A percentile compares a stretch with the other conserved stretches of the same genome.
These are phyloP conservation scores for Timema podura DNA, from an alignment of 2,888 invertebrate genomes.

Conservation along the genomic window DNA sequence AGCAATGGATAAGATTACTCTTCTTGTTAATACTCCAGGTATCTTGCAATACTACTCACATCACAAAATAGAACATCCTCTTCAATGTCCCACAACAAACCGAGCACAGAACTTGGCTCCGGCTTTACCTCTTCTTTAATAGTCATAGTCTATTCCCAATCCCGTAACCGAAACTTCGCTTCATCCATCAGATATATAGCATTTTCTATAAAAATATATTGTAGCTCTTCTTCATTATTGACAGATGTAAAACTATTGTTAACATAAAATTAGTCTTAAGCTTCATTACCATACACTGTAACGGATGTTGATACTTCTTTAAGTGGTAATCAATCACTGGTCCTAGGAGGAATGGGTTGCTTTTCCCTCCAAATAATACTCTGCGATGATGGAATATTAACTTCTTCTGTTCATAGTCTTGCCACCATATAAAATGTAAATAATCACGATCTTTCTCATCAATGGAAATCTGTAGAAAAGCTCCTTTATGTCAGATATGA, in stretches of 20 bases:
- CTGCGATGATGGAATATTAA: conserved; percentile 20
- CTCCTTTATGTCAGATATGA: conserved; percentile 4
- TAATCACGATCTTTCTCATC: background rate
- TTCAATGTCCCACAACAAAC: background rate
- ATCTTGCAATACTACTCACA: background rate
- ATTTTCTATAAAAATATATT: background rate
- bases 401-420: background rate
- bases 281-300: background rate
- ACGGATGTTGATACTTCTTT: background rate
- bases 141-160: background rate
- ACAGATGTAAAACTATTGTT: conserved; percentile 5
- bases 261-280: conserved; percentile 9
- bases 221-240: conserved; percentile 1
- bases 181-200: background rate
- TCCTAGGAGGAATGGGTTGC: conserved; percentile 26
- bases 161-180: conserved; percentile 6
- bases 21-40: background rate
- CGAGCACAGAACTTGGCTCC: background rate
- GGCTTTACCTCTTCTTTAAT: too few relatives aligned
- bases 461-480: conserved; percentile 5
- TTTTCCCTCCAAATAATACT: conserved; percentile 26
- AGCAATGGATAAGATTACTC: background rate
- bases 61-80: background rate
- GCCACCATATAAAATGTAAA: conserved; percentile 8
- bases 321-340: conserved; percentile 24